Evolutionary conservation across 2,797 vertebrate genomes (phyloP), one percentile per base, ranked within the genome.

Genomic region (Oreochromis grahami): DNA sequence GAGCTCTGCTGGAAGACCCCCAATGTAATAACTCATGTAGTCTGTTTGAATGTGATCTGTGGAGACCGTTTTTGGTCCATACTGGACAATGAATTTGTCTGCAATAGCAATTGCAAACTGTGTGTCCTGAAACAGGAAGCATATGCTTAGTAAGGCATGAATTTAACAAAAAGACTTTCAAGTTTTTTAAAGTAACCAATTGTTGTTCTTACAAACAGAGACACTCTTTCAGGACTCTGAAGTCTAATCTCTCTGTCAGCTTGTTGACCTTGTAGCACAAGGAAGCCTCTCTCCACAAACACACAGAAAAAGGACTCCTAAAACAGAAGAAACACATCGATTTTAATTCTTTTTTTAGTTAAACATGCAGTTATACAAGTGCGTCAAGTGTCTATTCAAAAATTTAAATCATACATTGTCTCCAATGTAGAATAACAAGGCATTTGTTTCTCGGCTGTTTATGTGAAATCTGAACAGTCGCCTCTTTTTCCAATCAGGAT

Each of bases 1-100:
- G 63, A 97, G 86, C 15, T 80, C 78, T 76, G 89, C 74, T n/a
- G 98, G 97, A 77, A 97, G 92, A 88, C 98, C 98, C 55, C 98
- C 97, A 11, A 98, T 91, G 32, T 97, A 98, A 76, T 96, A 98
- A 32, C 82, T 78, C 4, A 3, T 80, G 81, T 89, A 95, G 26
- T 50, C 12, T 21, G 84, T 85, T n/a, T n/a, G 82, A 32, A 48
- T 78, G 77, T 92, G 77, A 53, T 79, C 24, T 19, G 60, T 76
- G 29, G 29, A 78, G 50, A 92, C 86, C 5, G n/a, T 5, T 2
- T 81, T 9, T 26, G 0, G 3, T 55, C 85, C 86, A 13, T 32
- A 87, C 2, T 41, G 5, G 13, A 92, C 86, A n/a, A 2, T 53
- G 6, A 92, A 81, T 5, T 7, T 70, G 26, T 85, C 43, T 21